phyloP scores from a whole-genome alignment of 2,888 invertebrate genomes.

The Lasioglossum zephyrum region DNA sequence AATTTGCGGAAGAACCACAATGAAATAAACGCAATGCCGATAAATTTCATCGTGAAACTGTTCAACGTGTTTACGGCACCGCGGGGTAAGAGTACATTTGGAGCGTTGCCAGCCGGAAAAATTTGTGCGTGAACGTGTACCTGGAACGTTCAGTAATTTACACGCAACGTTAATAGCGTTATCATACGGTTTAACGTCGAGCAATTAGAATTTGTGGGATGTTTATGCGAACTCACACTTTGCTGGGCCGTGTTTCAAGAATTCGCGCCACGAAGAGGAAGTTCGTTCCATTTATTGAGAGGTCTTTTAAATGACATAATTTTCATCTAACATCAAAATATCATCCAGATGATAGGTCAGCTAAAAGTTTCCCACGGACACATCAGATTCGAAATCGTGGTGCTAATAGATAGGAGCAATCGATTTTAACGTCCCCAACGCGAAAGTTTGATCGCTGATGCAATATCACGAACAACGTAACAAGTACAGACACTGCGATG shows the following conservation, averaged over 20 bases:
- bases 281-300: not conserved
- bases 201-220: constrained; percentile 11
- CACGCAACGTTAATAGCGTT: constrained; percentile 35
- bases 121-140: constrained; percentile 33
- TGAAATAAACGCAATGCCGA: constrained; percentile 4
- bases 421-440: not conserved
- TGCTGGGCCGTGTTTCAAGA: not conserved
- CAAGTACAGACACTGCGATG: constrained; percentile 41
- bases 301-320: not conserved
- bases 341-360: no score
- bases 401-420: not conserved
- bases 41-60: constrained; percentile 39
- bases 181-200: constrained; percentile 32
- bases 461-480: constrained; percentile 19
- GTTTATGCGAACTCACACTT: not conserved
- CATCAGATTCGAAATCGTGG: no score
- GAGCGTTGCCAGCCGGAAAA: constrained; percentile 45
- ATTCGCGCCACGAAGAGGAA: not conserved
- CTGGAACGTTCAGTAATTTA: constrained; percentile 41
- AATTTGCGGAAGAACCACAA: not conserved
- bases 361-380: no score
- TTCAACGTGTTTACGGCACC: constrained; percentile 22
- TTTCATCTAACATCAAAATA: no score
- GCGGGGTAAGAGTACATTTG: constrained; percentile 29
- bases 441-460: constrained; percentile 1